These are phyloP conservation scores for Macquaria ambigua DNA, from an alignment of 2,113 vertebrate species.

Conservation along the genomic window DNA sequence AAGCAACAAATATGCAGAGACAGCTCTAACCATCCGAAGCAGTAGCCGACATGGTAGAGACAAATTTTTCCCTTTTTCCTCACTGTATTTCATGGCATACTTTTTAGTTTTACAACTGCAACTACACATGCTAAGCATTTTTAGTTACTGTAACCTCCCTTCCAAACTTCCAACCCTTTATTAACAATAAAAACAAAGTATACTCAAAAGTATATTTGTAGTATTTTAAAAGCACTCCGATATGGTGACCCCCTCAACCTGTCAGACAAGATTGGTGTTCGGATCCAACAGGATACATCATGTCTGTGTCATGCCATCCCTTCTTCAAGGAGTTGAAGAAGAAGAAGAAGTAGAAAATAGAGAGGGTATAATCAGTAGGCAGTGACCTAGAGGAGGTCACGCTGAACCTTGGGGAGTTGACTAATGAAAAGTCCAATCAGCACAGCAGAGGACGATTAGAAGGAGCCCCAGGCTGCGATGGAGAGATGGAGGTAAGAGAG, in stretches of 20 bases:
- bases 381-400: conserved; percentile 83
- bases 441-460: conserved; percentile 78
- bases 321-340: conserved; percentile 62
- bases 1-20: conserved; percentile 75
- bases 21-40: conserved; percentile 66
- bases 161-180: not conserved
- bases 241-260: conserved; percentile 30
- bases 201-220: conserved; percentile 13
- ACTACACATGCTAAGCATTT: conserved; percentile 23
- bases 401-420: conserved; percentile 79
- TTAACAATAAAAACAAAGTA: conserved; percentile 21
- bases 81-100: conserved; percentile 32
- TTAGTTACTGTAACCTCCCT: conserved; percentile 9
- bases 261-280: conserved; percentile 30
- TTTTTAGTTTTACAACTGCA: conserved; percentile 44
- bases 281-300: conserved; percentile 28
- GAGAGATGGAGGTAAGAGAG: conserved; percentile 65
- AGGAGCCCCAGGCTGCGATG: conserved; percentile 76
- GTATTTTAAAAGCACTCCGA: conserved; percentile 4
- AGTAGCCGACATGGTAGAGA: conserved; percentile 45
- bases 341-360: conserved; percentile 40
- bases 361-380: conserved; percentile 80
- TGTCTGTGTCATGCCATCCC: conserved; percentile 56
- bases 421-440: conserved; percentile 86
- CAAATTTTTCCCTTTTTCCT: conserved; percentile 32